A percentile compares a stretch with the other conserved stretches of the same genome.
Conservation (phyloP, 64 coral and sea anemone genomes). For the Dendrophyllia cribrosa region DNA sequence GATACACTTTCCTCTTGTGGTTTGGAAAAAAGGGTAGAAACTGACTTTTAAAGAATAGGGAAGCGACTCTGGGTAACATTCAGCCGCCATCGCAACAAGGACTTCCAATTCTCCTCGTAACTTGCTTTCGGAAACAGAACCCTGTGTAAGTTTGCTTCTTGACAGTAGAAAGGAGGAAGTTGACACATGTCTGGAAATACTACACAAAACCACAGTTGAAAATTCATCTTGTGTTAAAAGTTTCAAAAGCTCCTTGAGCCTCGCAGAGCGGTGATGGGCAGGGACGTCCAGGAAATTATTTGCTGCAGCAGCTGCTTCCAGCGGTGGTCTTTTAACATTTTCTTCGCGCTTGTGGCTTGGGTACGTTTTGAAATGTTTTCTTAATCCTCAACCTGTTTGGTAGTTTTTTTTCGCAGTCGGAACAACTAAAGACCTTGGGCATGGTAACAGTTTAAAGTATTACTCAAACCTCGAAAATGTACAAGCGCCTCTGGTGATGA, state of each 20-base stretch:
- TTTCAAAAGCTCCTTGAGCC: conserved; percentile 42
- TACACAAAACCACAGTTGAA: background rate
- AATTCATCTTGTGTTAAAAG: conserved; percentile 30
- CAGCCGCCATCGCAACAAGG: background rate
- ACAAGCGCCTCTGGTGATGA: background rate
- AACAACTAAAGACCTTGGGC: background rate
- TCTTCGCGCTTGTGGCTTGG: conserved; percentile 8
- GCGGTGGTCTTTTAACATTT: conserved; percentile 1
- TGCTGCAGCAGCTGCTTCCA: conserved; percentile 9
- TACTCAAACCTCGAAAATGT: background rate
- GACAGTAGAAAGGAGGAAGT: conserved; percentile 8
- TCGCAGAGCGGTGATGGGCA: background rate
- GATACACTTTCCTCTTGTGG: conserved; percentile 34
- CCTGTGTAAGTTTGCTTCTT: conserved; percentile 27
- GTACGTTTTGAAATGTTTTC: conserved; percentile 17
- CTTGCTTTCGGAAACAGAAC: conserved; percentile 20
- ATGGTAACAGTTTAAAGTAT: background rate
- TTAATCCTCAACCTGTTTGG: conserved; percentile 14
- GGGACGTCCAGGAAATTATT: conserved; percentile 46
- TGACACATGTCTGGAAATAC: conserved; percentile 13
- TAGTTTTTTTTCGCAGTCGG: background rate
- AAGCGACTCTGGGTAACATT: conserved; percentile 9
- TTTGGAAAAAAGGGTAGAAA: conserved; percentile 46
- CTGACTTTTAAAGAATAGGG: background rate
- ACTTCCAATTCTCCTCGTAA: conserved; percentile 27